These are phyloP conservation scores for Pseudonaja textilis DNA, from an alignment of 2,113 vertebrate species.

Conservation along the genomic window DNA sequence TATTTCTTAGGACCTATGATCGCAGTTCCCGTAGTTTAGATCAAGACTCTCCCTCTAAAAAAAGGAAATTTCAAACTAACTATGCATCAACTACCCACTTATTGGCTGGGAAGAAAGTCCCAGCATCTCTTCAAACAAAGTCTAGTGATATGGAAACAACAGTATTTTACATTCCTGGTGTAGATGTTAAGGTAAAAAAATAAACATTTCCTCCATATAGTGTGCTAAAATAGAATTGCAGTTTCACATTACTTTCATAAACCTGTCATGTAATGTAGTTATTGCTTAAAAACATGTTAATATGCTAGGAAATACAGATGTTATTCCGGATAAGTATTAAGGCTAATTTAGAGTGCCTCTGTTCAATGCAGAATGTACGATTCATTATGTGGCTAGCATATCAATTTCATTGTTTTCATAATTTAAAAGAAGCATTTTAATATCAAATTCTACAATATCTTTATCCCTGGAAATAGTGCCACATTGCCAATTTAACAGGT, in stretches of 20 bases:
- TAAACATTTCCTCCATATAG: neutral
- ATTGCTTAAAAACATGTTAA: neutral
- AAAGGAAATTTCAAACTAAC: slow-evolving; percentile 90
- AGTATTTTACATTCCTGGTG: slow-evolving; percentile 97
- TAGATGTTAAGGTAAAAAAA: slow-evolving; percentile 91
- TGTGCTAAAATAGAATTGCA: neutral
- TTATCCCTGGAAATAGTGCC: neutral
- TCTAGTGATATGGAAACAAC: slow-evolving; percentile 92
- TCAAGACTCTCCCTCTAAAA: slow-evolving; percentile 96
- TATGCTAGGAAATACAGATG: neutral
- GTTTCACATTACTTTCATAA: neutral
- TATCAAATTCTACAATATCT: neutral
- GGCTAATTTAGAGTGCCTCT: neutral
- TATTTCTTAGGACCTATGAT: slow-evolving; percentile 83
- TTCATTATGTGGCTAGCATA: neutral
- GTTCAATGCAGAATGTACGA: neutral
- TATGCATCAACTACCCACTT: slow-evolving; percentile 90
- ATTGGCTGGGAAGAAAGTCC: slow-evolving; percentile 89
- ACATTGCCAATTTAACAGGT: neutral
- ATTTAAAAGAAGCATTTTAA: neutral
- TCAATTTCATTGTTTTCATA: neutral
- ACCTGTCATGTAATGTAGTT: neutral
- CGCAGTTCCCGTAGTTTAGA: slow-evolving; percentile 90
- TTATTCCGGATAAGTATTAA: neutral
- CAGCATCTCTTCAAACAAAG: slow-evolving; percentile 92